Evolutionary conservation across 2,113 vertebrate genomes (phyloP), one percentile per base, ranked within the genome.

Genomic region (Rissa tridactyla): DNA sequence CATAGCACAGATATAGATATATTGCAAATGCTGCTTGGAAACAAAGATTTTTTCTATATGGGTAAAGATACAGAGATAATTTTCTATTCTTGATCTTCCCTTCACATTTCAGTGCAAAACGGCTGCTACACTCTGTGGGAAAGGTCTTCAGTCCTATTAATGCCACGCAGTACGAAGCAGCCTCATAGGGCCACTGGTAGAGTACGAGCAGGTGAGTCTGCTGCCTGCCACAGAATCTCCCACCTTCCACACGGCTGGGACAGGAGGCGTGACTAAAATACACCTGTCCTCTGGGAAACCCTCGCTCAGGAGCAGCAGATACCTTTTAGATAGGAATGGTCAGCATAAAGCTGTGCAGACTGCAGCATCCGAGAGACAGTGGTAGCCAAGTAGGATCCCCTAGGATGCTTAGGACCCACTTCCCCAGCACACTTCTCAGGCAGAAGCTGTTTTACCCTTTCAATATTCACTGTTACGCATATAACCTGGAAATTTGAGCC

Each of bases 1-100:
- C 89, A 30, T 54, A 86, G 95, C 94, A 94, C 77, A 88, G 73
- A 70, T 97, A 93, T 1, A 85, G 82, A 78, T 82, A 80, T n/a
- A 82, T 38, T 92, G 84, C 57, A 85, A 42, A 38, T 52, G 64
- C 83, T 78, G 36, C 82, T 84, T 75, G 40, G 72, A 93, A 96
- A 86, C 57, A 88, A 82, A 78, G 51, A 5, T n/a, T 62, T 1
- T 44, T 95, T 57, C 75, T 80, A 9, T 30, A 15, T 32, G 38
- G 32, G 44, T 34, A 36, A 40, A 85, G 60, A 62, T 4, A 10
- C n/a, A 52, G 49, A 49, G 62, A 57, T 61, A 3, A 4, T 80
- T 71, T 73, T 46, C 66, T 47, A 3, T 51, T 38, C 52, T 38
- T 70, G 51, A 69, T 58, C 34, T 70, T 66, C 62, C 36, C 52